These are phyloP conservation scores for Aphis craccivora DNA, from an alignment of 1,140 invertebrate species.

Conservation along the genomic window DNA sequence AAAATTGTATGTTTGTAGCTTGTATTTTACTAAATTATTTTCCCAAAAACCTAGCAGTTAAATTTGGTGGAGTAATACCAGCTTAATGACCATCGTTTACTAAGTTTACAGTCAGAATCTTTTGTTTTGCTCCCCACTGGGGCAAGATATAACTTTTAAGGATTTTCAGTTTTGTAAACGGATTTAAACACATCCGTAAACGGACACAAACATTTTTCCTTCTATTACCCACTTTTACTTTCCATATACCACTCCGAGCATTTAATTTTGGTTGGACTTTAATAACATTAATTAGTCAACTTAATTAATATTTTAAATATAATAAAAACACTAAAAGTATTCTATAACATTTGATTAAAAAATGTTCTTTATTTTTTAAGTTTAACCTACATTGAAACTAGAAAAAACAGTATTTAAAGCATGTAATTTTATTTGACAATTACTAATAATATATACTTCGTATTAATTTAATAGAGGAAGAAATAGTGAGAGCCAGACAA, in stretches of 20 bases:
- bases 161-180: background rate
- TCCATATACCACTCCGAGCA: background rate
- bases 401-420: background rate
- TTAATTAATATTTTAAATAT: background rate
- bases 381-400: background rate
- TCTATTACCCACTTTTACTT: background rate
- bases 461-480: background rate
- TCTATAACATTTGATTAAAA: background rate
- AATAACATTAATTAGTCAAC: background rate
- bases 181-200: background rate
- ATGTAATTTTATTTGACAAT: background rate
- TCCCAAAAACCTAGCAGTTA: background rate
- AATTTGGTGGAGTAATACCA: background rate
- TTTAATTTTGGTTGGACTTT: background rate
- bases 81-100: background rate
- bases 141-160: background rate
- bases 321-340: background rate
- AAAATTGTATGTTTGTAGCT: background rate
- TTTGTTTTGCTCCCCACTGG: background rate
- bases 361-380: background rate
- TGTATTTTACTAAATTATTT: conserved; percentile 1
- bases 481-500: background rate
- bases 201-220: background rate
- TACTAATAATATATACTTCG: background rate
- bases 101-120: background rate